phyloP scores from a whole-genome alignment of 2,113 vertebrate species.

The Pedionomus torquatus region DNA sequence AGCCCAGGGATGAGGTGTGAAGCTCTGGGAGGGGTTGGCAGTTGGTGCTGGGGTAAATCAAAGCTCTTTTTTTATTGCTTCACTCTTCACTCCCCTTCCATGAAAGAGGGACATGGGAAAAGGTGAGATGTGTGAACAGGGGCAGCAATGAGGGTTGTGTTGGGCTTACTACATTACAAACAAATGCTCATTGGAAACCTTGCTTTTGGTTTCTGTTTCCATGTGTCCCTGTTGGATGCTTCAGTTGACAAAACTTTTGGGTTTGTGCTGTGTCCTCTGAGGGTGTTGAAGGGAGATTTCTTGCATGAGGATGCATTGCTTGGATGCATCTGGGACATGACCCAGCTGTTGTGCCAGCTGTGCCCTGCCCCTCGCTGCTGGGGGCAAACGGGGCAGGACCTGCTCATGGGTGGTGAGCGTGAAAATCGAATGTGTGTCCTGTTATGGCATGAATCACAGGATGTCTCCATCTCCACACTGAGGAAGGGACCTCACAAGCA shows the following conservation, averaged over 20 bases:
- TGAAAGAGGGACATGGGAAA: not conserved
- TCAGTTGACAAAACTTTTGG: not conserved
- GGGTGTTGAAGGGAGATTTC: not conserved
- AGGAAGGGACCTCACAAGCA: not conserved
- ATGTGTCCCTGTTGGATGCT: not conserved
- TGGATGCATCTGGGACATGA: not conserved
- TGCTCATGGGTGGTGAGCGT: not conserved
- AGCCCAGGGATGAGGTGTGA: not conserved
- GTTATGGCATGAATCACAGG: fast-evolving
- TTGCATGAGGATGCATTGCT: fast-evolving
- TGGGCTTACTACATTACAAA: not conserved
- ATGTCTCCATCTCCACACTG: not conserved
- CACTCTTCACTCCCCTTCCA: not conserved
- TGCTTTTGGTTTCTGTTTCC: not conserved
- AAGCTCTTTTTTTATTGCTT: not conserved
- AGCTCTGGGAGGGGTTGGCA: not conserved
- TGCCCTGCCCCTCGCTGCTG: not conserved
- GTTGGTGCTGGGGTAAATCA: not conserved
- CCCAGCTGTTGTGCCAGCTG: fast-evolving
- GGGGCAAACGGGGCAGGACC: not conserved
- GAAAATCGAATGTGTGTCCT: not conserved
- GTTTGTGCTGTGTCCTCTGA: not conserved
- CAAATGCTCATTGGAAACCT: not conserved
- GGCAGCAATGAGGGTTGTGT: not conserved
- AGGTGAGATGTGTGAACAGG: not conserved